Base-by-base conservation (phyloP, 2,888 invertebrate species). In the Apamea epomidion region DNA sequence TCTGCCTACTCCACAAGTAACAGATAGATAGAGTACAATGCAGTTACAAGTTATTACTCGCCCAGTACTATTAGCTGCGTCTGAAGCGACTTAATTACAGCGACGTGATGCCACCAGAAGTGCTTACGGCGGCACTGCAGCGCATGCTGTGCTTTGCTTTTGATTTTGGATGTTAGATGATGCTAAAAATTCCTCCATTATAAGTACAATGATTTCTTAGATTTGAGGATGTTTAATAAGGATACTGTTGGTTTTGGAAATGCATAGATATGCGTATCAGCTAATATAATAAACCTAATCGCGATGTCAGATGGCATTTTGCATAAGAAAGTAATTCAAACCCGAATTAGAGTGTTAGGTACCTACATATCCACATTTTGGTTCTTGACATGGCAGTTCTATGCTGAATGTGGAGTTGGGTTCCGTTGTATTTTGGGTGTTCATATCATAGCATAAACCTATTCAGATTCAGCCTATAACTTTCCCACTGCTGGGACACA, bases 61-160 rank as follows among this genome's bases (percentile, higher is more conserved):
- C 81, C 75, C 84, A 83, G 81, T 82, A 76, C 86, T 88, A 88
- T 81, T 85, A 88, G 82, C 76, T 75, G 74, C 79, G 84, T 83
- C 82, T 83, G 82, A 76, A 87, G 81, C 76, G 83, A 82, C 79
- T 83, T 89, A 84, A 89, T 89, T 89, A 90, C 85, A 68, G 58
- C 70, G 74, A 54, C 81, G 73, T 82, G 83, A 80, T 82, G 82
- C 72, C 76, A 78, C 76, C 72, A 69, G 82, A 78, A 80, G 79
- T 68, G 60, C 42, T 60, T 10, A 21, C 3, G 18, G 29, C 32
- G 25, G 8, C 18, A n/a, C 25, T 48, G 65, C 25, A 64, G 1
- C 54, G 18, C 5, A 67, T 29, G 76, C 83, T 68, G 64, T 14
- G 80, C 81, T 65, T 77, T 42, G 32, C 81, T 78, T 81, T n/a